Evolutionary conservation across 2,113 vertebrate species (phyloP), one percentile per base, ranked within the genome.

Genomic region (Pao palembangensis): DNA sequence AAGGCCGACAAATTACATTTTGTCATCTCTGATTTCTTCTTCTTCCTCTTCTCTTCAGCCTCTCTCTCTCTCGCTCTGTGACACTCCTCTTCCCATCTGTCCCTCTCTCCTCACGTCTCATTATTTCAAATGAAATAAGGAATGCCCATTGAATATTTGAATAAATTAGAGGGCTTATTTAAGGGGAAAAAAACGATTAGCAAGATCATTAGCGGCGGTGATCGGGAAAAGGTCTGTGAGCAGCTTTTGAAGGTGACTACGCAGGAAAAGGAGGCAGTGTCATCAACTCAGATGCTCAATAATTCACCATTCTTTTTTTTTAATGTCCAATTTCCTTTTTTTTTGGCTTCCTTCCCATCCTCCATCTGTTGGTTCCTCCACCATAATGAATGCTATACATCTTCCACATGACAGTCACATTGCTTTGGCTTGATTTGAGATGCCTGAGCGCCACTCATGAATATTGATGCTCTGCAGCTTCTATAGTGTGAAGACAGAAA

Each of bases 1-100:
- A 82, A 64, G 81, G 64, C 64, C 71, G 77, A 88, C 85, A 88
- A 87, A 86, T 87, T 85, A 83, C 83, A 87, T 87, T 87, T 87
- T 83, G 83, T 84, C 75, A 64, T 82, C 78, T 69, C 70, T 84
- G 79, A 87, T 86, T 87, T 77, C 61, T 71, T 80, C 76, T 12
- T 76, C 58, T 68, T 72, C 49, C 46, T 72, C 59, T 69, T 78
- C 67, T 76, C 73, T 84, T 71, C 34, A 41, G 66, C 55, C 49
- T 12, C 43, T 21, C 61, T 55, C 64, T 55, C 51, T 71, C 47
- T 51, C 31, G 64, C 64, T 58, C 56, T 61, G 34, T 12, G 10
- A 38, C 8, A 38, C 34, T 38, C 10, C 34, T 16, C 14, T 47
- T 16, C 44, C 44, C 44, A n/a, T 47, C 69, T 56, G 61, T 63